These are phyloP conservation scores for Cladopsammia gracilis DNA, from an alignment of 64 coral and sea anemone genomes.

Conservation along the genomic window DNA sequence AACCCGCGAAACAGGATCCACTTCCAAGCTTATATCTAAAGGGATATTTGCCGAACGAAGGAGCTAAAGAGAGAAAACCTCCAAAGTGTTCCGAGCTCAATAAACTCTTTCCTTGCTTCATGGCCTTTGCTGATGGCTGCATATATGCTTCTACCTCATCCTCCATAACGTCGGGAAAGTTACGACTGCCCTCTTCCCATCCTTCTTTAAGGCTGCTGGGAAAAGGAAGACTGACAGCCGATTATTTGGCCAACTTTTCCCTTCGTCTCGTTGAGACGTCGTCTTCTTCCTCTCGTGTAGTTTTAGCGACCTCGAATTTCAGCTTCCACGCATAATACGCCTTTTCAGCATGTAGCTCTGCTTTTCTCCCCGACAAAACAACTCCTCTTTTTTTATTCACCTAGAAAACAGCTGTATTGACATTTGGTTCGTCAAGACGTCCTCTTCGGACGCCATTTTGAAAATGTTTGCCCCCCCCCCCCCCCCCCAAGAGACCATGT, in stretches of 20 bases:
- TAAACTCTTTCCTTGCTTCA: slow-evolving; percentile 37
- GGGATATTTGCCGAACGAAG: slow-evolving; percentile 12
- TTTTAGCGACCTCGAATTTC: slow-evolving; percentile 46
- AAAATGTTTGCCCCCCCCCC: neutral
- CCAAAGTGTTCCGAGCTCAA: slow-evolving; percentile 19
- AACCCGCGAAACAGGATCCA: slow-evolving; percentile 60
- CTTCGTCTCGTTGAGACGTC: slow-evolving; percentile 24
- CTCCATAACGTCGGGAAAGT: slow-evolving; percentile 35
- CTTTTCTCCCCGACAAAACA: neutral
- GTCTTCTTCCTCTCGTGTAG: slow-evolving; percentile 49
- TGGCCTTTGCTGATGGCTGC: slow-evolving; percentile 31
- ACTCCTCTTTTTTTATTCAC: slow-evolving; percentile 4
- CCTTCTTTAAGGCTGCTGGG: slow-evolving; percentile 3
- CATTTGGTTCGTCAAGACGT: neutral
- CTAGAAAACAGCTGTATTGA: neutral
- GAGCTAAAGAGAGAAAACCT: slow-evolving; percentile 7
- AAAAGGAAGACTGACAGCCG: slow-evolving; percentile 1
- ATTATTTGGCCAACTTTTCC: slow-evolving; percentile 4
- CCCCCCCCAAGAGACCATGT: neutral
- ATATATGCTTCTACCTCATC: slow-evolving; percentile 19
- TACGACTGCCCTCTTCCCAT: slow-evolving; percentile 24
- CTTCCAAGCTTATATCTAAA: slow-evolving; percentile 36
- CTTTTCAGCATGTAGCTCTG: neutral
- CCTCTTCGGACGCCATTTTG: slow-evolving; percentile 7
- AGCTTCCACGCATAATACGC: slow-evolving; percentile 1